These are phyloP conservation scores for Oryctes rhinoceros DNA, from an alignment of 1,140 invertebrate species.

Conservation along the genomic window DNA sequence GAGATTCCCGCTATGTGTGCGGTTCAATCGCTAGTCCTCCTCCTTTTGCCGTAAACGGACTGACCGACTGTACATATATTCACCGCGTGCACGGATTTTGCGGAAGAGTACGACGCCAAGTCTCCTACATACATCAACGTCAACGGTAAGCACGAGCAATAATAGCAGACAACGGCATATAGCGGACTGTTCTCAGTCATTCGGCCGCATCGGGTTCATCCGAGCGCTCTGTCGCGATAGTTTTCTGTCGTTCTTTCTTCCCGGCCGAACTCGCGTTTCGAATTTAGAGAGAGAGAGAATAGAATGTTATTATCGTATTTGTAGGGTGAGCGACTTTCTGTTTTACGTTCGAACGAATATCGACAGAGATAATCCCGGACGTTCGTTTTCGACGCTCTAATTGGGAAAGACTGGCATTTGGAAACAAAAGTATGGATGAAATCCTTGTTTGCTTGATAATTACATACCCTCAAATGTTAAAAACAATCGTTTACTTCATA, in stretches of 20 bases:
- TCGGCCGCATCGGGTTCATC: too few relatives aligned
- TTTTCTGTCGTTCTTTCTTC: not conserved
- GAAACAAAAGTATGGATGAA: not conserved
- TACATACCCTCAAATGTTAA: not conserved
- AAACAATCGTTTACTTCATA: not conserved
- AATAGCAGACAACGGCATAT: too few relatives aligned
- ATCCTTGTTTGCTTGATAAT: not conserved
- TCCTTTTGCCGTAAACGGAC: not conserved
- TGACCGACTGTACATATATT: not conserved
- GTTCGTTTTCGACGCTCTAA: not conserved
- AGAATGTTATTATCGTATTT: not conserved
- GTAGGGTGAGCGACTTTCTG: not conserved
- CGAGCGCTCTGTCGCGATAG: not conserved
- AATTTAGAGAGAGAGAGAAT: not conserved
- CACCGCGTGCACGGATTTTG: not conserved
- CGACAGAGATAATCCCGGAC: not conserved
- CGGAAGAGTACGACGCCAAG: not conserved
- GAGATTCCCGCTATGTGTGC: not conserved
- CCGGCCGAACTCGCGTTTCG: not conserved
- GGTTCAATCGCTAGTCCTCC: not conserved
- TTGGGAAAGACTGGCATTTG: not conserved
- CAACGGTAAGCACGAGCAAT: not conserved
- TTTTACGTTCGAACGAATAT: not conserved
- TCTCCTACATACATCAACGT: conserved; percentile 1
- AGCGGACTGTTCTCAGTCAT: too few relatives aligned